Evolutionary conservation across 2,113 vertebrate species (phyloP).

Genomic region (Tympanuchus pallidicinctus): DNA sequence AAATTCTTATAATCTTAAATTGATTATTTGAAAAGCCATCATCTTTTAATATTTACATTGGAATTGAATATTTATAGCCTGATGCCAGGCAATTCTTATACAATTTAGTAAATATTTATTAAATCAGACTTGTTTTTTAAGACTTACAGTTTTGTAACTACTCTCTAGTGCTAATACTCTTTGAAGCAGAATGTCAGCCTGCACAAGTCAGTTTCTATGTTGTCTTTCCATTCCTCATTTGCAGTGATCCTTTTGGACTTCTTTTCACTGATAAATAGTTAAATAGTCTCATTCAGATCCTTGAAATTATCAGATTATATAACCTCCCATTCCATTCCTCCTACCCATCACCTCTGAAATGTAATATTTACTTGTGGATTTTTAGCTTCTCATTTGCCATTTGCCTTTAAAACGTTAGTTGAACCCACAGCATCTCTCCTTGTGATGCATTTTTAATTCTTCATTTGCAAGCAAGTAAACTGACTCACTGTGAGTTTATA

Average conservation of each 20-base stretch:
- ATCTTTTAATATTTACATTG: constrained; percentile 45
- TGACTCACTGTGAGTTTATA: neutral
- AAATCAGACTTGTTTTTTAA: constrained; percentile 40
- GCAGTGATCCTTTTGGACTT: constrained; percentile 52
- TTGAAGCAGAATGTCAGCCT: constrained; percentile 36
- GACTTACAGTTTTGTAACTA: constrained; percentile 52
- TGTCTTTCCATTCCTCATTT: constrained; percentile 35
- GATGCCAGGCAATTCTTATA: constrained; percentile 37
- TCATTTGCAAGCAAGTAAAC: neutral
- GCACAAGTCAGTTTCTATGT: constrained; percentile 1
- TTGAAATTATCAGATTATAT: constrained; percentile 55
- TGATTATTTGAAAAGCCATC: constrained; percentile 56
- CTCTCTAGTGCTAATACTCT: constrained; percentile 13
- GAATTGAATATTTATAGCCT: constrained; percentile 56
- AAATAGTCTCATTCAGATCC: constrained; percentile 29
- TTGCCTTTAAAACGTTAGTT: constrained; percentile 2
- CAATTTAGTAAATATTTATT: constrained; percentile 71
- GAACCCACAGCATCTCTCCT: neutral
- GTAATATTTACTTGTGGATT: constrained; percentile 7
- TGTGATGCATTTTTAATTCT: neutral
- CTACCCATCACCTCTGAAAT: constrained; percentile 14
- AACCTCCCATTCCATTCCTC: constrained; percentile 55
- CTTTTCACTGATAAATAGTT: constrained; percentile 53
- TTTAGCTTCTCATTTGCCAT: constrained; percentile 18
- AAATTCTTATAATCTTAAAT: constrained; percentile 56